Percentiles rank a stretch among this genome's conserved stretches.
These are phyloP conservation scores for Cyprinodon brontotheroides DNA, from an alignment of 2,113 vertebrate species.

Conservation along the genomic window DNA sequence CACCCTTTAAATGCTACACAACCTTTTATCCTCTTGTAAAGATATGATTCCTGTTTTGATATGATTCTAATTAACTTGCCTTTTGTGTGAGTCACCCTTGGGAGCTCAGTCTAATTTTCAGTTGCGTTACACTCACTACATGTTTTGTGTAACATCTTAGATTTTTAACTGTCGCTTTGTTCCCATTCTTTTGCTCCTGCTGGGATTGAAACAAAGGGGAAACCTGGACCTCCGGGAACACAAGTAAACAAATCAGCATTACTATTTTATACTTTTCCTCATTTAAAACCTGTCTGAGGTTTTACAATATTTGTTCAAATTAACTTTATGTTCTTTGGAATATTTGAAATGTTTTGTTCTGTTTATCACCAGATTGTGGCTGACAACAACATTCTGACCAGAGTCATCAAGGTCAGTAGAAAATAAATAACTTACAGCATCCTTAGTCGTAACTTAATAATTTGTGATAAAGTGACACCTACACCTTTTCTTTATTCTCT, in stretches of 20 bases:
- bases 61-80: slow-evolving; percentile 53
- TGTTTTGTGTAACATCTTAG: slow-evolving; percentile 37
- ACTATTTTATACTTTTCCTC: slow-evolving; percentile 25
- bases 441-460: neutral
- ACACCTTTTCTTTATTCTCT: neutral
- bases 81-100: slow-evolving; percentile 45
- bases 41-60: slow-evolving; percentile 40
- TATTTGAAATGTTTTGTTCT: slow-evolving; percentile 4
- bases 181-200: slow-evolving; percentile 33
- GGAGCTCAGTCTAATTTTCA: slow-evolving; percentile 18
- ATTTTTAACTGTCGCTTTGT: slow-evolving; percentile 48
- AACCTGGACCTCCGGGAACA: slow-evolving; percentile 81
- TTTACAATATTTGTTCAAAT: slow-evolving; percentile 16
- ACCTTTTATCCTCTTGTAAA: slow-evolving; percentile 21
- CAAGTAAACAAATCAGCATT: slow-evolving; percentile 77
- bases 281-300: slow-evolving; percentile 42
- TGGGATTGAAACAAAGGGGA: slow-evolving; percentile 74
- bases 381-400: slow-evolving; percentile 74
- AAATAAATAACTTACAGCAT: neutral
- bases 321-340: neutral
- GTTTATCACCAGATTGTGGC: slow-evolving; percentile 49
- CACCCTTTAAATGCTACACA: slow-evolving; percentile 24
- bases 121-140: slow-evolving; percentile 31
- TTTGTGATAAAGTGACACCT: neutral
- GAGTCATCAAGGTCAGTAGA: slow-evolving; percentile 82